Evolutionary conservation across 2,888 invertebrate species (phyloP).

Genomic region (Cyclophora punctaria): DNA sequence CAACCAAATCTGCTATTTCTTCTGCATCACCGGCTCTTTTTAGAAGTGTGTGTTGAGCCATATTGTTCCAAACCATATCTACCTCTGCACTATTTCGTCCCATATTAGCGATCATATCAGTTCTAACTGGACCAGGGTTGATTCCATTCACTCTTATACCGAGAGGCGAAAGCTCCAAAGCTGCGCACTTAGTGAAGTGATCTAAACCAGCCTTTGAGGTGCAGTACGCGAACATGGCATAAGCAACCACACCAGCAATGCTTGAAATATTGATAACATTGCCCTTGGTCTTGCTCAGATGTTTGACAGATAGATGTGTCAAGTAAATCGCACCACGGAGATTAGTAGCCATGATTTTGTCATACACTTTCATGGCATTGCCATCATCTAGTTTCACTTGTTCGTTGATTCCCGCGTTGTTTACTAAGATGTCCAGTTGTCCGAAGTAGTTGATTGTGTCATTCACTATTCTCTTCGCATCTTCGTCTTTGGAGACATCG

Average conservation of each 20-base stretch:
- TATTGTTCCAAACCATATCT: slow-evolving; percentile 71
- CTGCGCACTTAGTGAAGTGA: slow-evolving; percentile 80
- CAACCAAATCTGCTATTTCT: slow-evolving; percentile 87
- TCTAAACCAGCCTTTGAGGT: slow-evolving; percentile 84
- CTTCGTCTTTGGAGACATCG: slow-evolving; percentile 14
- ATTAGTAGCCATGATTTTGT: slow-evolving; percentile 12
- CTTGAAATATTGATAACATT: slow-evolving; percentile 22
- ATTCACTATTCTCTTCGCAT: slow-evolving; percentile 11
- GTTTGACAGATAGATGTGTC: slow-evolving; percentile 13
- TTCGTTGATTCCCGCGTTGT: slow-evolving; percentile 14
- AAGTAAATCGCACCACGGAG: slow-evolving; percentile 9
- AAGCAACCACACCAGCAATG: slow-evolving; percentile 10
- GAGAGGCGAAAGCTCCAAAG: slow-evolving; percentile 74
- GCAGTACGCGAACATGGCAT: slow-evolving; percentile 51
- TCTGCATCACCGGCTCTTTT: slow-evolving; percentile 81
- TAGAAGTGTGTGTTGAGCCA: slow-evolving; percentile 85
- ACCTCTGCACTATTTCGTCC: slow-evolving; percentile 4
- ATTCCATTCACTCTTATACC: slow-evolving; percentile 79
- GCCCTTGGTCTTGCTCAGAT: slow-evolving; percentile 15
- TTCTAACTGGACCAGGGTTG: slow-evolving; percentile 80
- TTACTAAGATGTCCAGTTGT: slow-evolving; percentile 15
- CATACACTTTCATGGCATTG: slow-evolving; percentile 9
- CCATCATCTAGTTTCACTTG: slow-evolving; percentile 4
- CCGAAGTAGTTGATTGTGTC: slow-evolving; percentile 14
- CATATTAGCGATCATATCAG: slow-evolving; percentile 17